Base-by-base conservation (phyloP, 2,888 invertebrate species). In the Creontiades dilutus region DNA sequence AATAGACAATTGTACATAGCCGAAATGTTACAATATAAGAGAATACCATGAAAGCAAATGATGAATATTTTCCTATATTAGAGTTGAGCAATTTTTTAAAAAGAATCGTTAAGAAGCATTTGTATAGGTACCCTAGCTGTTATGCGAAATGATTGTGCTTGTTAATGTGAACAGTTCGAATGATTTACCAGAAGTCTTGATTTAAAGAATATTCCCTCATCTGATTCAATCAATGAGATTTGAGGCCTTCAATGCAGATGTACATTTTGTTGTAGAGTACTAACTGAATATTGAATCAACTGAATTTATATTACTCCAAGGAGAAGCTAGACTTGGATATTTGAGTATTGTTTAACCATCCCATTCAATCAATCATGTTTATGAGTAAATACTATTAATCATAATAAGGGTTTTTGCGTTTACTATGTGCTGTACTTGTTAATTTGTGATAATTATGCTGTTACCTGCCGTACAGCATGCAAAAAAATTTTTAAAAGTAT, bases 1-100 rank as follows among this genome's bases (percentile, higher is more conserved):
- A 86, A 86, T 86, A 86, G 86, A 86, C 76, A 46, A 68, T 86
- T 86, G 86, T 86, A 86, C 47, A 86, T 86, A 86, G 48, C 23
- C 76, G 48, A 55, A 19, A 86, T 23, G n/a, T 19, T 27, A 68
- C 61, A 68, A 47, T 75, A 12, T 86, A 86, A 86, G 86, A 61
- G n/a, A 61, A 37, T 85, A 85, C 61, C 85, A 61, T 61, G 19
- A 55, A 55, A 82, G n/a, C n/a, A n/a, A 48, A 82, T 12, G 85
- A 85, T 46, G 57, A 82, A 82, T 85, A 85, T 85, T 61, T 85
- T 61, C 85, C 57, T 85, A 57, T 27, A 52, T 52, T 57, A 85
- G 61, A 85, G 55, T 61, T 85, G 37, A 57, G 37, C 85, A 85
- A 28, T 57, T 57, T 23, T 48, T 16, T 9, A n/a, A 85, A 19